These are phyloP conservation scores for Xiphorhynchus erythropygius DNA, from an alignment of 2,797 vertebrate genomes.

Conservation along the genomic window DNA sequence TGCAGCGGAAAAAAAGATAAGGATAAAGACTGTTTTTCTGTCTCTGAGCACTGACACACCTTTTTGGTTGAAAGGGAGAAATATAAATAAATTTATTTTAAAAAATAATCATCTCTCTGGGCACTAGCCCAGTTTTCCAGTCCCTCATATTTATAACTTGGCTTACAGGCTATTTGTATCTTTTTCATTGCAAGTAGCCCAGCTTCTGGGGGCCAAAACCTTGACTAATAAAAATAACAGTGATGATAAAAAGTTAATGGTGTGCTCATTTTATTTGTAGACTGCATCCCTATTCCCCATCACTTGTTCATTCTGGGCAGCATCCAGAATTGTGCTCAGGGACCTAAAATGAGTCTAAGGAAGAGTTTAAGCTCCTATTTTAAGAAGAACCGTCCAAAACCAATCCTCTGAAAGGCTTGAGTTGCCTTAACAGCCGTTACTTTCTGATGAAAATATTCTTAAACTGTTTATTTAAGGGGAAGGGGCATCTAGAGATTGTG, in stretches of 20 bases:
- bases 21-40: neutral
- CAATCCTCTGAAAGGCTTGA: neutral
- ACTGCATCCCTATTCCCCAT: neutral
- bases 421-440: neutral
- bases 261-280: neutral
- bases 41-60: neutral
- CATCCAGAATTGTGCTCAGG: neutral
- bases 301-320: neutral
- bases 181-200: neutral
- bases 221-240: conserved; percentile 41
- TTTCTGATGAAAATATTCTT: neutral
- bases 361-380: neutral
- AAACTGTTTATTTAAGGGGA: neutral
- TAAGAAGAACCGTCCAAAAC: neutral
- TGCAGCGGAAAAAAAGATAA: neutral
- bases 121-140: conserved; percentile 35
- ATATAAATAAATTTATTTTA: neutral
- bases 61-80: neutral
- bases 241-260: conserved; percentile 12
- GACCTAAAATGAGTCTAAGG: neutral
- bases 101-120: neutral
- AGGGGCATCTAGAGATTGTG: neutral
- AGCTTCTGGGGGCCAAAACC: neutral
- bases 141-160: neutral
- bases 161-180: neutral